phyloP scores from a whole-genome alignment of 2,888 invertebrate genomes.

The Hypomecis punctinalis region DNA sequence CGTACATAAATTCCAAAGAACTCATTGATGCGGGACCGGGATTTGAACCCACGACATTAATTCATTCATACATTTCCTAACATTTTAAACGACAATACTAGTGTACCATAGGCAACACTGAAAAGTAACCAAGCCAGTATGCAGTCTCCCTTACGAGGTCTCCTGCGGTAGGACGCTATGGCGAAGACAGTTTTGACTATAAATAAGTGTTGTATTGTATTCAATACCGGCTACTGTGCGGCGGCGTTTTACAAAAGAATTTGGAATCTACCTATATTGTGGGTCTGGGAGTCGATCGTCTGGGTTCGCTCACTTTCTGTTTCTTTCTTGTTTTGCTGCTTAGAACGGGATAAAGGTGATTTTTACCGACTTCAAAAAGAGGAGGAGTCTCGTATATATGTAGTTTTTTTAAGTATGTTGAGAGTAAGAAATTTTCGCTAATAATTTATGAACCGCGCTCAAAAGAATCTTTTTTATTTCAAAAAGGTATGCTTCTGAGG shows the following conservation, averaged over 20 bases:
- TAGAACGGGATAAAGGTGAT: constrained; percentile 42
- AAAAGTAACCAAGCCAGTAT: constrained; percentile 43
- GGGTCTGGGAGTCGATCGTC: constrained; percentile 47
- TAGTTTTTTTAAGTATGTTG: no score
- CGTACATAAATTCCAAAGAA: no score
- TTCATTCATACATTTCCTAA: no score
- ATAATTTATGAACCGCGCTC: no score
- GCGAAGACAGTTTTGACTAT: constrained; percentile 83
- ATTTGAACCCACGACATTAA: no score
- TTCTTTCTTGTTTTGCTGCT: constrained; percentile 38
- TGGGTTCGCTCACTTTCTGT: constrained; percentile 44
- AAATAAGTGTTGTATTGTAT: constrained; percentile 85
- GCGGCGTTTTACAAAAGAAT: constrained; percentile 82
- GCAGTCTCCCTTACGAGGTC: constrained; percentile 48
- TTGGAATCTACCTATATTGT: constrained; percentile 77
- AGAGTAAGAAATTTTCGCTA: no score
- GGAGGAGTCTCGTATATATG: no score
- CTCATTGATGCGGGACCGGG: no score
- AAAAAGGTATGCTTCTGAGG: no score
- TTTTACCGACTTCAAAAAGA: no score
- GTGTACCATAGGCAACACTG: background rate
- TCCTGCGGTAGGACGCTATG: constrained; percentile 75
- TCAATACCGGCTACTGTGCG: constrained; percentile 81
- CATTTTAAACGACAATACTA: no score
- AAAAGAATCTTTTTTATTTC: no score